Evolutionary conservation across 2,113 vertebrate genomes (phyloP).

Genomic region (Pteruthius melanotis): DNA sequence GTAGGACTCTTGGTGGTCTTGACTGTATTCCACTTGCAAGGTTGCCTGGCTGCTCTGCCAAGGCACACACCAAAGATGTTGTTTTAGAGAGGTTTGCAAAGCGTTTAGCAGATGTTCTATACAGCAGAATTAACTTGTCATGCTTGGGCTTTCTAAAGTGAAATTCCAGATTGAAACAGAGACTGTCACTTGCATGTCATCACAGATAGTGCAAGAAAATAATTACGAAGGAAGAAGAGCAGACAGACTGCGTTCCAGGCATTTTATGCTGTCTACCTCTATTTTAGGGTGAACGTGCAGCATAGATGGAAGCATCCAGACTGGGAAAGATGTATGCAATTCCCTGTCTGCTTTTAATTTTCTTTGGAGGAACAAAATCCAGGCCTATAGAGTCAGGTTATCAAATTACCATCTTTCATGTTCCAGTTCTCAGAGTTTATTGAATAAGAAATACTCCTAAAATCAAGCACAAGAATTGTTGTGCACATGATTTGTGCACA

Average conservation of each 20-base stretch:
- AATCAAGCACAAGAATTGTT: not conserved
- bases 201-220: conserved; percentile 14
- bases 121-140: conserved; percentile 1
- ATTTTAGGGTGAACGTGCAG: not conserved
- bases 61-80: not conserved
- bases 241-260: conserved; percentile 17
- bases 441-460: not conserved
- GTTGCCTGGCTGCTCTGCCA: not conserved
- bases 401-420: not conserved
- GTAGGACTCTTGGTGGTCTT: not conserved
- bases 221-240: not conserved
- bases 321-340: not conserved
- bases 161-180: conserved; percentile 40
- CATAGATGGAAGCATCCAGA: not conserved
- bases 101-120: not conserved
- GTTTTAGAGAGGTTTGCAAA: not conserved
- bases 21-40: not conserved
- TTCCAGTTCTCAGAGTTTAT: not conserved
- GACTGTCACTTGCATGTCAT: conserved; percentile 10
- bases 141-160: not conserved
- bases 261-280: conserved; percentile 44
- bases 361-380: not conserved
- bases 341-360: not conserved
- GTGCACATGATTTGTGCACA: not conserved
- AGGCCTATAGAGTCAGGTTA: not conserved